Evolutionary conservation across 2,113 vertebrate genomes (phyloP), one percentile per base, ranked within the genome.

Genomic region (Narcine bancroftii): DNA sequence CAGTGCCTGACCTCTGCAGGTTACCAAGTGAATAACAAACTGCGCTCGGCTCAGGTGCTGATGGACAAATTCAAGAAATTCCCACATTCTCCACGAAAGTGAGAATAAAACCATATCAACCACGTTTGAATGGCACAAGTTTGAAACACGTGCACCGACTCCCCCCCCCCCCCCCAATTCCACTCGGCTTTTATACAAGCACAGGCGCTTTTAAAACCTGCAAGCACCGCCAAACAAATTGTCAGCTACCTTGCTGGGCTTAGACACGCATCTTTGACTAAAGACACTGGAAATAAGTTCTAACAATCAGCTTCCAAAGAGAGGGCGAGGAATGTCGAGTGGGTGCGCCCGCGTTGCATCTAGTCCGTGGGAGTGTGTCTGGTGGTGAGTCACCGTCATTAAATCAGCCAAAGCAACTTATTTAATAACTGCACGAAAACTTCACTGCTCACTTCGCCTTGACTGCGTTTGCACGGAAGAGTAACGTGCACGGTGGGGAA

Each of bases 1-100:
- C 63, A 91, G 10, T 33, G 39, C 11, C 89, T 91, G 89, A 91
- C 89, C 89, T 91, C 89, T 91, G 63, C 89, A 91, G 89, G 89
- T 69, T 47, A 45, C 89, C 39, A 15, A 33, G 65, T 29, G 65
- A 91, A 91, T 91, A 63, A 69, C 89, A 89, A 21, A 91, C 63
- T 81, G 81, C 81, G 17, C 76, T 21, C 45, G 77, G 9, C 77
- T 24, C 56, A 36, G 9, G n/a, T 39, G 60, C 50, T 42, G 87
- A 71, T 5, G 7, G 7, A 11, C 63, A 47, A 63, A 47, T 9
- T 0, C 19, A 47, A 69, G 39, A 87, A n/a, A n/a, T 36, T 87
- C 19, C 13, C 53, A 47, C 63, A 69, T 26, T 47, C 42, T n/a
- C 26, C 21, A 1, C 1, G 21, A 24, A 66, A 91, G 13, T 66